These are phyloP conservation scores for Microcebus jonahi DNA, from an alignment of 2,113 vertebrate genomes.

Conservation along the genomic window DNA sequence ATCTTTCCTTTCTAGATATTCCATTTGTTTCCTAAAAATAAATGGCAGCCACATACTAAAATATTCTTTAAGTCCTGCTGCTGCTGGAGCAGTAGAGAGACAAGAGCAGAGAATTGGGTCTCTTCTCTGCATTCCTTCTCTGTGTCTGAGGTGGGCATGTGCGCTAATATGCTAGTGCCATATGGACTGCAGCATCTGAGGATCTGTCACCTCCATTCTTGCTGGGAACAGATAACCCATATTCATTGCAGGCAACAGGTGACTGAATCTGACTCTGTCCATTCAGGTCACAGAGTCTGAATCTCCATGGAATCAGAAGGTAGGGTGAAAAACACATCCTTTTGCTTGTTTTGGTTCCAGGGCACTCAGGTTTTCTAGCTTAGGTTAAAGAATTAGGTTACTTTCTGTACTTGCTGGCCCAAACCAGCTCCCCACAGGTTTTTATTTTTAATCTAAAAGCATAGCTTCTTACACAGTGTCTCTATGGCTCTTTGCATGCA, in stretches of 20 bases:
- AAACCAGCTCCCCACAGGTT: neutral
- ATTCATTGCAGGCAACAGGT: too few relatives aligned
- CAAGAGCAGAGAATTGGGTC: neutral
- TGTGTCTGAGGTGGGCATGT: accelerated
- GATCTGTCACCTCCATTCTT: neutral
- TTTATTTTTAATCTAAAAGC: neutral
- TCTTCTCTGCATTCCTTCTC: neutral
- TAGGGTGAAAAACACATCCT: neutral
- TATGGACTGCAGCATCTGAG: neutral
- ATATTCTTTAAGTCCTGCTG: neutral
- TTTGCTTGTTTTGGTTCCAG: neutral
- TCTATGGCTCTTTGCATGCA: neutral
- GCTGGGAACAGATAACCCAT: neutral
- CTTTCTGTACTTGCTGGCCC: neutral
- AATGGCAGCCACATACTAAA: accelerated
- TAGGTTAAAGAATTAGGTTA: neutral
- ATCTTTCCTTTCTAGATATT: too few relatives aligned
- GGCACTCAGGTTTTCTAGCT: neutral
- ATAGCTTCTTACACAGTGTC: neutral
- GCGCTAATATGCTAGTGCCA: accelerated
- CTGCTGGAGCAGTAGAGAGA: neutral
- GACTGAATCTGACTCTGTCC: neutral
- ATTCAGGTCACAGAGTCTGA: too few relatives aligned
- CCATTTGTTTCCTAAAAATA: neutral
- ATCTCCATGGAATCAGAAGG: too few relatives aligned